Evolutionary conservation across 2,113 vertebrate species (phyloP).

Genomic region (Labrus mixtus): DNA sequence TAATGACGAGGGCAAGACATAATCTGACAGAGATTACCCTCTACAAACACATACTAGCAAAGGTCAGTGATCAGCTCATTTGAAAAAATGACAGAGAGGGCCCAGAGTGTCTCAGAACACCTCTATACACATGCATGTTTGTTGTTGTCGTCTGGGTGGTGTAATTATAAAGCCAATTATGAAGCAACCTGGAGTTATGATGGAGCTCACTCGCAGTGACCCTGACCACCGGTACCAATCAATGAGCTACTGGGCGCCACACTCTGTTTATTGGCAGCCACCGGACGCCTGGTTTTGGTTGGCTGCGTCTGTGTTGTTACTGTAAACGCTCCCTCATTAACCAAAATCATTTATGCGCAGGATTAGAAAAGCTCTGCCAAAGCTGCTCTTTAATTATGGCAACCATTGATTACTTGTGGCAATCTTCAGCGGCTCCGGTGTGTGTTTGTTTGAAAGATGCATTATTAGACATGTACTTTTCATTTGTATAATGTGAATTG

Average conservation of each 20-base stretch:
- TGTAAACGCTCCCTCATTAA: constrained; percentile 62
- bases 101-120: too few species aligned
- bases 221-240: constrained; percentile 44
- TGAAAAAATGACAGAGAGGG: not conserved
- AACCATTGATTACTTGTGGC: constrained; percentile 58
- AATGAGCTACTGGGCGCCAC: constrained; percentile 36
- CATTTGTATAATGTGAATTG: not conserved
- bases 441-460: not conserved
- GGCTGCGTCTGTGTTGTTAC: constrained; percentile 42
- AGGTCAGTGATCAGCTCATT: not conserved
- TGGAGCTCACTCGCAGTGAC: constrained; percentile 15
- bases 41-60: not conserved
- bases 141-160: not conserved
- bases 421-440: constrained; percentile 27
- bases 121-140: not conserved
- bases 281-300: constrained; percentile 15
- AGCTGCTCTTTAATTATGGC: constrained; percentile 54
- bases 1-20: not conserved
- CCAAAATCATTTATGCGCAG: constrained; percentile 48
- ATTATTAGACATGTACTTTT: not conserved
- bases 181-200: constrained; percentile 18
- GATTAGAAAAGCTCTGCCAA: constrained; percentile 50
- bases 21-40: not conserved
- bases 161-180: not conserved
- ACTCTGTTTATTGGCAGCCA: constrained; percentile 49